These are phyloP conservation scores for Trinectes maculatus DNA, from an alignment of 2,113 vertebrate species.

Conservation along the genomic window DNA sequence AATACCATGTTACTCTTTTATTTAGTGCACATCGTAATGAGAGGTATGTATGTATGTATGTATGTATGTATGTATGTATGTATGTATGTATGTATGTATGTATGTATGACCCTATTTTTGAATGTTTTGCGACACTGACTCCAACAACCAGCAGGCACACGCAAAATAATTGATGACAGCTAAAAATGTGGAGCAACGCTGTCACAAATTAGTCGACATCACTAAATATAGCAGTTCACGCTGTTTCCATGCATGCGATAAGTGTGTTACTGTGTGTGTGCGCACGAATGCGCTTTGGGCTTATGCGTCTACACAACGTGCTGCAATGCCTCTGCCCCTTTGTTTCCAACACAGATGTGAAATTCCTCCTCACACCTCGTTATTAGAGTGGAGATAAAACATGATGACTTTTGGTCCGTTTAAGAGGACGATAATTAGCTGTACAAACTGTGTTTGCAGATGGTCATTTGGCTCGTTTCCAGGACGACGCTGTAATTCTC, in stretches of 20 bases:
- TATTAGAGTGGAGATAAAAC: conserved; percentile 26
- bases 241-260: not conserved
- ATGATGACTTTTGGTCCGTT: conserved; percentile 33
- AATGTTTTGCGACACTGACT: not conserved
- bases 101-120: no score
- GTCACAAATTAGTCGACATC: not conserved
- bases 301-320: not conserved
- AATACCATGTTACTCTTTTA: not conserved
- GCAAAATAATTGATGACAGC: not conserved
- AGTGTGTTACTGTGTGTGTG: not conserved
- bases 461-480: conserved; percentile 59
- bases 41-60: no score
- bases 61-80: no score
- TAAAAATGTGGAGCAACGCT: not conserved
- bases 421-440: conserved; percentile 33
- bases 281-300: not conserved
- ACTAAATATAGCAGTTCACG: conserved; percentile 1
- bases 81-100: no score
- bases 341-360: conserved; percentile 19
- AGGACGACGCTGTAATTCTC: conserved; percentile 23
- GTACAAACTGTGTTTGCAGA: conserved; percentile 34
- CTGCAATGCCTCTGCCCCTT: not conserved
- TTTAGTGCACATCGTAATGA: no score
- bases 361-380: conserved; percentile 31
- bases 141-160: not conserved